Conservation (phyloP, 2,797 vertebrate species). For the Liasis olivaceus region DNA sequence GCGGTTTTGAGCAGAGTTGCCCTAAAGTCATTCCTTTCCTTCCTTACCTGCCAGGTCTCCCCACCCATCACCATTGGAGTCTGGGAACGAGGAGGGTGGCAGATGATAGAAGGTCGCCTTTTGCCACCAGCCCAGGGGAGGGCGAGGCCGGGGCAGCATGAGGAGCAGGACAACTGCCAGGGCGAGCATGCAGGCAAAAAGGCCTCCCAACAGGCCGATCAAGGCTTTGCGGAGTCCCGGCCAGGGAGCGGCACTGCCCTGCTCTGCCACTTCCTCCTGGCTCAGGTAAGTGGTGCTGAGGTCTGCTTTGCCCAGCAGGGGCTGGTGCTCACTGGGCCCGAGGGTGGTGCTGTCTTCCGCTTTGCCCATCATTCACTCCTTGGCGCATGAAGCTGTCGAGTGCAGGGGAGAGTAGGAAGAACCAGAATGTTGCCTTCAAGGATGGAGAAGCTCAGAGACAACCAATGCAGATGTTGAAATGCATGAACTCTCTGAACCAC, state of each 20-base stretch:
- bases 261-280: conserved; percentile 69
- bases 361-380: conserved; percentile 18
- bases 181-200: conserved; percentile 71
- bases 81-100: conserved; percentile 52
- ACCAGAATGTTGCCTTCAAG: not conserved
- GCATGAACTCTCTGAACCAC: not conserved
- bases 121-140: conserved; percentile 77
- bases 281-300: conserved; percentile 65
- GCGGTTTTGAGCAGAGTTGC: not conserved
- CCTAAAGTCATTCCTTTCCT: rapidly evolving
- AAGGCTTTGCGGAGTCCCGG: conserved; percentile 68
- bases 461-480: not conserved
- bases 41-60: conserved; percentile 67
- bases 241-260: conserved; percentile 70
- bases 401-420: not conserved
- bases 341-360: conserved; percentile 55
- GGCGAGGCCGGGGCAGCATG: conserved; percentile 60
- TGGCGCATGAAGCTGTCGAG: conserved; percentile 22
- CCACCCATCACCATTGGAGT: conserved; percentile 31
- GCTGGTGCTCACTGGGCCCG: conserved; percentile 61
- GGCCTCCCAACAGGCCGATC: conserved; percentile 73
- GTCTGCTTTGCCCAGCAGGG: not conserved
- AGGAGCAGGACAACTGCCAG: conserved; percentile 63
- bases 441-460: not conserved
- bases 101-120: conserved; percentile 73